Percentiles rank a stretch among this genome's conserved stretches.
phyloP scores from a whole-genome alignment of 2,888 invertebrate species.

The Cryptocephalus primarius region DNA sequence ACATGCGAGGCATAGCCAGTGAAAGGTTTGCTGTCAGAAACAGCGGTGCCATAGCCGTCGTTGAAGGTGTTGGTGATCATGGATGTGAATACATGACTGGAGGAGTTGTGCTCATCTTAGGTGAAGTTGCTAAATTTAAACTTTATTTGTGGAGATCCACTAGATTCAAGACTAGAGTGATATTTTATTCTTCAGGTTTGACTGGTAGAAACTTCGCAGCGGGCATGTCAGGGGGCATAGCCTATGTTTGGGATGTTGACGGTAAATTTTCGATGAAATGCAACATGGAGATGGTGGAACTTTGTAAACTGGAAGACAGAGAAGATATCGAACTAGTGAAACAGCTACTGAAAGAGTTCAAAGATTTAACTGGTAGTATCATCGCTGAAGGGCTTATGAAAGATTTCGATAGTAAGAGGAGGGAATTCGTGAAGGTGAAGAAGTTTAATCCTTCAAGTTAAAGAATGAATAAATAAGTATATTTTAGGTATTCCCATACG shows the following conservation, averaged over 20 bases:
- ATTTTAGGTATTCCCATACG: slow-evolving; percentile 72
- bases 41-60: slow-evolving; percentile 90
- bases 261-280: slow-evolving; percentile 79
- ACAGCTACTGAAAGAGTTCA: slow-evolving; percentile 71
- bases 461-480: too few relatives aligned
- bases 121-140: slow-evolving; percentile 13
- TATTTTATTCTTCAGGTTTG: slow-evolving; percentile 45
- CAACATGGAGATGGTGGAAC: slow-evolving; percentile 91
- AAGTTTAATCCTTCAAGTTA: too few relatives aligned
- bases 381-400: slow-evolving; percentile 70
- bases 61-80: slow-evolving; percentile 98
- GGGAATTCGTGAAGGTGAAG: slow-evolving; percentile 65
- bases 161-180: too few relatives aligned
- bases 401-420: slow-evolving; percentile 66
- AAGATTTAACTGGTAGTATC: slow-evolving; percentile 67
- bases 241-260: slow-evolving; percentile 87
- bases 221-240: slow-evolving; percentile 93
- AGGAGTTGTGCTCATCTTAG: slow-evolving; percentile 76
- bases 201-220: slow-evolving; percentile 98
- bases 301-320: slow-evolving; percentile 65
- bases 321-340: slow-evolving; percentile 72
- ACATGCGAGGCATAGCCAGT: slow-evolving; percentile 83
- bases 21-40: slow-evolving; percentile 98
- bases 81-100: slow-evolving; percentile 99
- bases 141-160: too few relatives aligned